Conservation (phyloP, 2,888 invertebrate species). For the Epinotia brunnichana region DNA sequence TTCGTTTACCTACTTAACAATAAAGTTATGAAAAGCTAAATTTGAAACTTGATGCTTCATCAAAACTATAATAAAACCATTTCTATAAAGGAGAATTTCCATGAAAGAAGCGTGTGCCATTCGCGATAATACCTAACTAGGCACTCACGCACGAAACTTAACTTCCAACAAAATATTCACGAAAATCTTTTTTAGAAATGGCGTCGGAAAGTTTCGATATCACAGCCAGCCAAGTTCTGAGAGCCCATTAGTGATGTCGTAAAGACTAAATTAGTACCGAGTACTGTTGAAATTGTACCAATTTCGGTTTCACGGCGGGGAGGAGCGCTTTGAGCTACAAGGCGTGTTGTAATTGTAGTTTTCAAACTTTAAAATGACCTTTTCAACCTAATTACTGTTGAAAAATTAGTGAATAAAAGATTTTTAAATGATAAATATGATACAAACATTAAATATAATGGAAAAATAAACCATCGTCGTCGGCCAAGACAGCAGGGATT, state of each 20-base stretch:
- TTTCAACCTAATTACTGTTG: background rate
- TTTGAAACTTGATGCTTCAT: background rate
- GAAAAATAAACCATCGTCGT: background rate
- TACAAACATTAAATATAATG: background rate
- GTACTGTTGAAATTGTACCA: conserved; percentile 34
- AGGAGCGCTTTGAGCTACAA: conserved; percentile 11
- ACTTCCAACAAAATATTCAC: conserved; percentile 1
- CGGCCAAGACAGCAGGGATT: no score
- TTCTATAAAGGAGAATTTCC: background rate
- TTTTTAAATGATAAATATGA: background rate
- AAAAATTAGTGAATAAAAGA: background rate
- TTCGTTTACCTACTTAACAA: no score
- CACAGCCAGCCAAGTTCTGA: conserved; percentile 33
- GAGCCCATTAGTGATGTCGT: conserved; percentile 38
- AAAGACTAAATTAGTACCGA: conserved; percentile 41
- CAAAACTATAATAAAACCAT: background rate
- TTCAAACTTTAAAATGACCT: conserved; percentile 14
- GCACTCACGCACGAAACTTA: conserved; percentile 7
- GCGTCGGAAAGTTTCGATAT: conserved; percentile 31
- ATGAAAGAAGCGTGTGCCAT: background rate
- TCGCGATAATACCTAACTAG: no score
- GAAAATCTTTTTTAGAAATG: conserved; percentile 24
- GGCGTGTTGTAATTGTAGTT: conserved; percentile 28
- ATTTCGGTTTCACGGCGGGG: conserved; percentile 23
- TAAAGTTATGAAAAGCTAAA: background rate